Evolutionary conservation across 2,888 invertebrate species (phyloP), one percentile per base, ranked within the genome.

Genomic region (Brachycybe producta): DNA sequence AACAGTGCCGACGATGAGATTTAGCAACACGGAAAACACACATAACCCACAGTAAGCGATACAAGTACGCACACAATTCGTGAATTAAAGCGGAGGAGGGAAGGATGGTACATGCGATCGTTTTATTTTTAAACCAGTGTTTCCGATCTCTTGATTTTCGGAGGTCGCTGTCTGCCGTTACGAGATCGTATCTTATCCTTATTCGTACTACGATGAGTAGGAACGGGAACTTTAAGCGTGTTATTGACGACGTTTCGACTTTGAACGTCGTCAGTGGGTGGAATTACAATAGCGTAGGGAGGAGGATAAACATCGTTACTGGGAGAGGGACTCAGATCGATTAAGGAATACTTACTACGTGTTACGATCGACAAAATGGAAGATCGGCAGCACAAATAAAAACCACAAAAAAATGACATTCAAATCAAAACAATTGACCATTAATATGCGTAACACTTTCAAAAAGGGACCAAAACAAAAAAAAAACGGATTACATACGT

Each of bases 301-400:
- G 73, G 32, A 64, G 85, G 54, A 35, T 42, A 40, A 15, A 52
- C n/a, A 40, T 46, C 46, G n/a, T n/a, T 17, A 42, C 42, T 52
- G 2, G 52, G 52, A 27, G 52, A 52, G 13, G 52, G 52, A 23
- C 48, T 52, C 32, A 48, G 34, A 11, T 41, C 27, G 13, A 42
- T 23, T 11, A 24, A 48, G 5, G 13, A 11, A 42, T 52, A 52
- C 52, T 52, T 52, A 52, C 52, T 52, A 39, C n/a, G 23, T 27
- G 19, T 24, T 27, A 3, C 42, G 28, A 19, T 21, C 24, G 17
- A n/a, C 17, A 42, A 27, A 28, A 28, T 26, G 28, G 42, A 26
- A 26, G 27, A 27, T 26, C 15, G 17, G n/a, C n/a, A n/a, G n/a
- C n/a, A n/a, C n/a, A n/a, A n/a, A n/a, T n/a, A n/a, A n/a, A n/a